Evolutionary conservation across 1,140 invertebrate genomes (phyloP).

Genomic region (Cherax destructor): DNA sequence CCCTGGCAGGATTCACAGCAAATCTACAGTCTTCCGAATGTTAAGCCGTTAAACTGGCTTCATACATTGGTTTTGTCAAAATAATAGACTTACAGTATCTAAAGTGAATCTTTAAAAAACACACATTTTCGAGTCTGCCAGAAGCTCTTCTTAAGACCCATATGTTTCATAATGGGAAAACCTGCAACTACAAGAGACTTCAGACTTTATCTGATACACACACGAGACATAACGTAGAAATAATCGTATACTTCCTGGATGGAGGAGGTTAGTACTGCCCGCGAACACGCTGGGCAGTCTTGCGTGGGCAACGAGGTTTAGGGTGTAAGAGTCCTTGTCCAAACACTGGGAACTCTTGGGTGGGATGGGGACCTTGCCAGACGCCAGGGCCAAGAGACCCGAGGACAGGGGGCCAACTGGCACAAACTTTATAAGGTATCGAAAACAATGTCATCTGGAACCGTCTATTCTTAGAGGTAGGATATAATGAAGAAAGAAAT

Average conservation of each 20-base stretch:
- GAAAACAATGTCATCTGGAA: slow-evolving; percentile 66
- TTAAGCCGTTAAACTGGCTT: slow-evolving; percentile 37
- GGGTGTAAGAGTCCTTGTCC: slow-evolving; percentile 60
- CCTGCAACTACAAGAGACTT: slow-evolving; percentile 68
- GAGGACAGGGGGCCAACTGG: slow-evolving; percentile 68
- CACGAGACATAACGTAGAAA: slow-evolving; percentile 70
- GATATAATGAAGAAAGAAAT: slow-evolving; percentile 46
- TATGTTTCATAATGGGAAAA: slow-evolving; percentile 57
- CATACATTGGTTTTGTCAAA: slow-evolving; percentile 40
- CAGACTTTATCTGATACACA: slow-evolving; percentile 66
- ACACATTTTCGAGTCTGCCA: slow-evolving; percentile 65
- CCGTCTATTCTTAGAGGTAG: slow-evolving; percentile 65
- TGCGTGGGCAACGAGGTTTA: slow-evolving; percentile 69
- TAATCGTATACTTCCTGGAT: slow-evolving; percentile 71
- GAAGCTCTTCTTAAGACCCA: slow-evolving; percentile 68
- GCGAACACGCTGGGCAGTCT: slow-evolving; percentile 55
- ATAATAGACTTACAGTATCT: slow-evolving; percentile 54
- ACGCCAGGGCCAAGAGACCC: slow-evolving; percentile 61
- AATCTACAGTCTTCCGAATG: slow-evolving; percentile 69
- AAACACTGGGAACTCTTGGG: slow-evolving; percentile 36
- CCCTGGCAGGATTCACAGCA: slow-evolving; percentile 59
- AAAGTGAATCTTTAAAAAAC: slow-evolving; percentile 63
- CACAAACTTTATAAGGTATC: slow-evolving; percentile 55
- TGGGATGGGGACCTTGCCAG: slow-evolving; percentile 51
- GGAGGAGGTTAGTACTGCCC: slow-evolving; percentile 68